phyloP scores from a whole-genome alignment of 2,888 invertebrate species.

The Lasioglossum pauxillum region DNA sequence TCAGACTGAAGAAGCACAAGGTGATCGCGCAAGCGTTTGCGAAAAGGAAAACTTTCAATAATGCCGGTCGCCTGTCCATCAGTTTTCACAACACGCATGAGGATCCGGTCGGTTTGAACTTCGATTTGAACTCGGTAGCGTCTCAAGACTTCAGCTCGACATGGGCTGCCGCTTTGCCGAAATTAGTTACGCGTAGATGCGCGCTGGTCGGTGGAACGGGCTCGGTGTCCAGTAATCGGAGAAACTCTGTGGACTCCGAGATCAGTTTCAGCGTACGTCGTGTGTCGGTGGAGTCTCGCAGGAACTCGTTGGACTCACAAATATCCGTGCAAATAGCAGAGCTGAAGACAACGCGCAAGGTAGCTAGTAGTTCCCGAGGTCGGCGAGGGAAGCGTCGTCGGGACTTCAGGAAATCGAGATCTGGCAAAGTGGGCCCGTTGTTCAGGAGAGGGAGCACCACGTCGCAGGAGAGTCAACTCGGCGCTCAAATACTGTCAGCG shows the following conservation, averaged over 20 bases:
- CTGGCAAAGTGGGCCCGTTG: constrained; percentile 77
- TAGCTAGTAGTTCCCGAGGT: constrained; percentile 83
- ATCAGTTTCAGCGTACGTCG: constrained; percentile 92
- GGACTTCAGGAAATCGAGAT: constrained; percentile 83
- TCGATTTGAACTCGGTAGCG: constrained; percentile 90
- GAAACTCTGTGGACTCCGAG: constrained; percentile 87
- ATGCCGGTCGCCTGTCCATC: constrained; percentile 93
- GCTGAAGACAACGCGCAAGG: constrained; percentile 86
- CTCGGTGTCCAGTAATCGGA: constrained; percentile 85
- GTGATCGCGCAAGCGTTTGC: constrained; percentile 96
- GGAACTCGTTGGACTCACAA: constrained; percentile 95
- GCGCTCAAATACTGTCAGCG: constrained; percentile 88
- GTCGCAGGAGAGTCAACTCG: constrained; percentile 93
- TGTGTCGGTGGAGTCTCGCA: constrained; percentile 93
- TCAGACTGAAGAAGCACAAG: constrained; percentile 93
- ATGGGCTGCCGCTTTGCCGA: constrained; percentile 96
- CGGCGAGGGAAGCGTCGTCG: constrained; percentile 84
- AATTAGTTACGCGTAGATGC: constrained; percentile 93
- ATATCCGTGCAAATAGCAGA: constrained; percentile 94
- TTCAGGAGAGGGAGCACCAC: constrained; percentile 89
- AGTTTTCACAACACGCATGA: constrained; percentile 94
- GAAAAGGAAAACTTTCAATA: constrained; percentile 93
- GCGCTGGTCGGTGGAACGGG: constrained; percentile 90
- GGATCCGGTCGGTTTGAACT: constrained; percentile 94
- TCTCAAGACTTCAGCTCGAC: constrained; percentile 95